phyloP scores from a whole-genome alignment of 2,113 vertebrate genomes.

The Odocoileus hemionus region DNA sequence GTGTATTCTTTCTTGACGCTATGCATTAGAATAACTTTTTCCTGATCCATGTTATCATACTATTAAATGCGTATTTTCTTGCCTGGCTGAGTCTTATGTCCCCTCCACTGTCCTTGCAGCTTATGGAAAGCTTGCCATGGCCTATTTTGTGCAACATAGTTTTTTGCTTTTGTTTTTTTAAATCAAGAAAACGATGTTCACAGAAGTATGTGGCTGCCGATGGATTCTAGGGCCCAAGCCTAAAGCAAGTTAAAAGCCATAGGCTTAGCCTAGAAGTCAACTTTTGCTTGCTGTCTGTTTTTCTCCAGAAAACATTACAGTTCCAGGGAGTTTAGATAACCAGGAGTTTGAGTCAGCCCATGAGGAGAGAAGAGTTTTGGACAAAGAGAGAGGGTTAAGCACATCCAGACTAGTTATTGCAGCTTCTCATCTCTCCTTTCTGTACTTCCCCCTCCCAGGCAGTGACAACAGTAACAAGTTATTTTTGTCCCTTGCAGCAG shows the following conservation, averaged over 20 bases:
- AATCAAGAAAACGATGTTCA: constrained; percentile 30
- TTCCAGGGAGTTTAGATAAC: neutral
- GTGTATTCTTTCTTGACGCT: constrained; percentile 67
- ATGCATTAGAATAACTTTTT: constrained; percentile 65
- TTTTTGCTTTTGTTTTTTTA: neutral
- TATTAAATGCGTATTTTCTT: constrained; percentile 62
- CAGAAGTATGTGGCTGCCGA: neutral
- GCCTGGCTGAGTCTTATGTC: constrained; percentile 17
- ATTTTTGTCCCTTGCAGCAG: constrained; percentile 65
- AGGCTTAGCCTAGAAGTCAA: constrained; percentile 6
- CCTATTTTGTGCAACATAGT: constrained; percentile 36
- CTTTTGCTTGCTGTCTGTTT: constrained; percentile 41
- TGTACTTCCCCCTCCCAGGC: neutral
- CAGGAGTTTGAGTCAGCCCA: neutral
- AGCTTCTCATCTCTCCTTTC: constrained; percentile 6
- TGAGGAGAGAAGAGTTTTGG: constrained; percentile 16
- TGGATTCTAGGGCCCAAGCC: neutral
- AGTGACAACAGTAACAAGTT: constrained; percentile 44
- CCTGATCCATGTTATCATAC: constrained; percentile 41
- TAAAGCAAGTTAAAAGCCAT: constrained; percentile 41
- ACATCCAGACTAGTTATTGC: neutral
- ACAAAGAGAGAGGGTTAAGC: neutral
- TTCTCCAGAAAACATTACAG: neutral
- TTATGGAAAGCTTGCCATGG: neutral
- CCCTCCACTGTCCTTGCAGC: neutral